Conservation (phyloP, 2,113 vertebrate species). For the Tapirus terrestris region DNA sequence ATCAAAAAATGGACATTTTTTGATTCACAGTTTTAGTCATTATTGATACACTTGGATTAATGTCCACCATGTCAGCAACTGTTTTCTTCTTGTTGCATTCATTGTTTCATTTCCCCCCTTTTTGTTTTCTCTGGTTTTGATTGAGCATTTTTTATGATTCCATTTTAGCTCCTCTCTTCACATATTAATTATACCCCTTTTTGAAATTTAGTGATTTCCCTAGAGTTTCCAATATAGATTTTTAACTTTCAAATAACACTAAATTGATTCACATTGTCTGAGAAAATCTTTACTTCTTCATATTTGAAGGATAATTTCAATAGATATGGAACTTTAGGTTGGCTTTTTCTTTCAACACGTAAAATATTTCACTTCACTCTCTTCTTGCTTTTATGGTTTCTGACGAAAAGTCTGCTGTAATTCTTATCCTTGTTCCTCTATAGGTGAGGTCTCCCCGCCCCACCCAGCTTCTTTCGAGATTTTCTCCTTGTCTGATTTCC, state of each 20-base stretch:
- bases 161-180: neutral
- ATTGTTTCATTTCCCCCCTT: neutral
- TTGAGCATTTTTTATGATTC: neutral
- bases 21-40: neutral
- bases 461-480: neutral
- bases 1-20: neutral
- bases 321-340: neutral
- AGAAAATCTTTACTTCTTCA: neutral
- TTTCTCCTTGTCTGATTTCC: neutral
- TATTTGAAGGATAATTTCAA: neutral
- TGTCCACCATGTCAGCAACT: neutral
- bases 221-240: neutral
- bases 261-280: neutral
- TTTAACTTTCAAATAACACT: neutral
- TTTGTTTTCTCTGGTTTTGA: neutral
- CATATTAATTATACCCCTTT: neutral
- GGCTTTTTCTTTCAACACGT: neutral
- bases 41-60: neutral
- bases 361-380: neutral
- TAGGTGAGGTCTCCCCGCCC: neutral
- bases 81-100: neutral
- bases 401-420: neutral
- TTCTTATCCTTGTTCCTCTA: neutral
- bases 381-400: neutral
- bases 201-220: neutral